These are phyloP conservation scores for Amphiprion clarkii DNA, from an alignment of 2,797 vertebrate species.

Conservation along the genomic window DNA sequence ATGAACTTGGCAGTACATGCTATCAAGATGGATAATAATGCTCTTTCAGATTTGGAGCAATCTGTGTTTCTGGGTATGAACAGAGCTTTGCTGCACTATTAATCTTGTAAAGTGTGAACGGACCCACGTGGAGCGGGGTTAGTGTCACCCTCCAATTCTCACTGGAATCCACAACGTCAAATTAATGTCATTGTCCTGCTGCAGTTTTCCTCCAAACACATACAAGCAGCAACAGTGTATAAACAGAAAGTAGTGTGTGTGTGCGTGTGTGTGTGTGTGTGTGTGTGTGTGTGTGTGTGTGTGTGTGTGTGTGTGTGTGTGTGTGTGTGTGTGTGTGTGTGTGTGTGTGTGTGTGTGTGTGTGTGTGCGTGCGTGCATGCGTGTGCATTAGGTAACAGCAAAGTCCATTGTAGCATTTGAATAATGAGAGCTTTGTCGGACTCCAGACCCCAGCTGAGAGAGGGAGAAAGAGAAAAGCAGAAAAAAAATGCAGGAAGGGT, in stretches of 20 bases:
- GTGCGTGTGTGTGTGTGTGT: neutral
- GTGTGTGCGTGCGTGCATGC: neutral
- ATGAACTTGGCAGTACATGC: too few species aligned
- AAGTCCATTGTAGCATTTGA: conserved; percentile 43
- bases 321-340: neutral
- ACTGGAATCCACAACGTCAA: conserved; percentile 25
- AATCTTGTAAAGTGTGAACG: neutral
- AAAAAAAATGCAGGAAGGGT: neutral
- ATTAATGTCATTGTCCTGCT: neutral
- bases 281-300: neutral
- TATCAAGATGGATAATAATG: too few species aligned
- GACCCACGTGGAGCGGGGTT: neutral
- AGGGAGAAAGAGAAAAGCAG: neutral
- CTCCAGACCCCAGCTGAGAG: conserved; percentile 26
- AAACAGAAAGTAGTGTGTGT: conserved; percentile 2
- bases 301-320: neutral
- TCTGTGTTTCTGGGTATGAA: neutral
- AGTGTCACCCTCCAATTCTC: conserved; percentile 29
- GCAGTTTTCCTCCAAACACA: neutral
- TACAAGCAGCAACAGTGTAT: conserved; percentile 20
- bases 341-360: neutral
- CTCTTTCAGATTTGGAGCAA: too few species aligned
- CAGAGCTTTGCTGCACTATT: neutral
- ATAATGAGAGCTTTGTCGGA: conserved; percentile 60
- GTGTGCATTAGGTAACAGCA: conserved; percentile 41